A percentile compares a stretch with the other conserved stretches of the same genome.
Evolutionary conservation across 2,888 invertebrate genomes (phyloP).

Genomic region (Acleris laterana): DNA sequence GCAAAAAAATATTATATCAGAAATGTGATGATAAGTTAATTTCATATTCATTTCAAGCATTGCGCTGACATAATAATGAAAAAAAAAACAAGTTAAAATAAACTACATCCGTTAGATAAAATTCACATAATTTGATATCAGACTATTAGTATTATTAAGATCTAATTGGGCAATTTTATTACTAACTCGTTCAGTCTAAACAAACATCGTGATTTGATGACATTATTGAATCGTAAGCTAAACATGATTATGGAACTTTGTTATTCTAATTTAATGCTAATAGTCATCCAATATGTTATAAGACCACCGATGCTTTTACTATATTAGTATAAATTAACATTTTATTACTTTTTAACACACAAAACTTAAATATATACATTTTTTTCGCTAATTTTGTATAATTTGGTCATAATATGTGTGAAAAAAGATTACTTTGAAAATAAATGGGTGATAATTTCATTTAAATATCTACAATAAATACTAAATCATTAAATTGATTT

Average conservation of each 20-base stretch:
- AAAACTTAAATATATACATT: conserved; percentile 40
- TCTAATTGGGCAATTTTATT: too few relatives aligned
- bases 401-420: conserved; percentile 25
- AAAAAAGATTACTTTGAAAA: conserved; percentile 13
- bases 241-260: conserved; percentile 13
- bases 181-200: neutral
- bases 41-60: too few relatives aligned
- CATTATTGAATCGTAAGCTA: conserved; percentile 15
- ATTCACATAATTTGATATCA: too few relatives aligned
- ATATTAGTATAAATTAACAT: conserved; percentile 66
- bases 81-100: too few relatives aligned
- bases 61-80: too few relatives aligned
- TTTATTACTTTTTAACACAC: conserved; percentile 60
- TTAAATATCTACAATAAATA: conserved; percentile 3
- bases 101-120: too few relatives aligned
- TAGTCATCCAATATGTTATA: conserved; percentile 32
- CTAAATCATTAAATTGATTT: too few relatives aligned
- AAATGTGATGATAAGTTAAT: too few relatives aligned
- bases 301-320: conserved; percentile 45
- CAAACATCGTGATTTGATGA: neutral
- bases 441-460: conserved; percentile 13
- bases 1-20: too few relatives aligned
- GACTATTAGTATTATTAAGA: too few relatives aligned
- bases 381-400: conserved; percentile 36
- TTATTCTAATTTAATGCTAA: conserved; percentile 24